Evolutionary conservation across 2,113 vertebrate genomes (phyloP), one percentile per base, ranked within the genome.

Genomic region (Puntigrus tetrazona): DNA sequence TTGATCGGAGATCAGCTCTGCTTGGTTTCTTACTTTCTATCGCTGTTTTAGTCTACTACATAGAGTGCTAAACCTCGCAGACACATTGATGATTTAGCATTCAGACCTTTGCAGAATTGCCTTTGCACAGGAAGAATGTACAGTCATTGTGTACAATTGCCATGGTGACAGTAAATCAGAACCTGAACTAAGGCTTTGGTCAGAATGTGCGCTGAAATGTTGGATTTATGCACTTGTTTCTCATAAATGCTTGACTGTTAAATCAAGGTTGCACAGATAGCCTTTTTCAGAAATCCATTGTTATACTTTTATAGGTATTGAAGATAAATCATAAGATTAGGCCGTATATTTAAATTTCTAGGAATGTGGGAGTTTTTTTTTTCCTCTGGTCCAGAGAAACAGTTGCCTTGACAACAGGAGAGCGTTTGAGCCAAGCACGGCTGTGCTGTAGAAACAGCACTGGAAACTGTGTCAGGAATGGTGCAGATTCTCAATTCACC

Each of bases 321-420:
- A 31, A 72, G 34, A 86, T 83, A 43, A 79, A 83, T 57, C 80
- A 25, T 45, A 73, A 50, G 85, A 88, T 90, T 84, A 81, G 88
- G 84, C 77, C 79, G 76, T 84, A 65, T 76, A 75, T 92, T 92
- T 91, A 82, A 88, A 91, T 90, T 76, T 87, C 91, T 91, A 89
- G 90, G 84, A 93, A 91, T 90, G 85, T 90, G 84, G 89, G 55
- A 82, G 84, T 41, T 41, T 67, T 27, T 84, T 75, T 74, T 43
- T 73, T 77, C 25, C 45, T 73, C 22, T 86, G 75, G 88, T 91
- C 87, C 84, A 84, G 87, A 92, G 88, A 88, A 91, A 89, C 88
- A 89, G 94, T 94, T 95, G 93, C 93, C 93, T 93, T 95, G 94
- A 94, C 94, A 94, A 95, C 94, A 92, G 90, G 90, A 89, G 88